Evolutionary conservation across 2,888 invertebrate genomes (phyloP), one percentile per base, ranked within the genome.

Genomic region (Odontocerum albicorne): DNA sequence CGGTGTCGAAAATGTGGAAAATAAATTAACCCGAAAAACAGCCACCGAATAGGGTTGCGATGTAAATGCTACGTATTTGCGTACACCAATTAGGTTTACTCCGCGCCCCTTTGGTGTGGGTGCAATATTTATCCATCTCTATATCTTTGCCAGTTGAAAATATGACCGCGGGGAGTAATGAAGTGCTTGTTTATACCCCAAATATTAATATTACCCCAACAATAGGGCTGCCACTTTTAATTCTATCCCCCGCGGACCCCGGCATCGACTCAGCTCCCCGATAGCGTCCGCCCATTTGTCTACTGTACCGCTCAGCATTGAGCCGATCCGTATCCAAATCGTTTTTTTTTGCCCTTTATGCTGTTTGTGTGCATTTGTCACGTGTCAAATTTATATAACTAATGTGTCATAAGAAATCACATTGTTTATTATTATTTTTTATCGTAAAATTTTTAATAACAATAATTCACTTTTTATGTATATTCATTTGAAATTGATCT

Each of bases 141-240:
- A 51, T 53, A 39, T 49, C 56, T 56, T 53, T 46, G 40, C 49
- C 52, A 56, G 60, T 57, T 58, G 63, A 62, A 63, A 63, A 64
- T 64, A 64, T 64, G 63, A 64, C 64, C 64, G 59, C 59, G 62
- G 64, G 64, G 64, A 64, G 62, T 64, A 64, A 64, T 64, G 64
- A 64, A 63, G 64, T 62, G 62, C 64, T 63, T 64, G 64, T 64
- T 57, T 57, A 61, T 59, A 56, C 60, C 59, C 58, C 57, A 21
- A 57, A 55, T 57, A 60, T 57, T 60, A 60, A 60, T 60, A 60
- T 43, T 38, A 58, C 40, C 54, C 38, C 12, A 38, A 38, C 38
- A 38, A 38, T 38, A 38, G 38, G 38, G 38, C 12, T 38, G 38
- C 38, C 38, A 16, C 38, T 38, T 38, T 38, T 38, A n/a, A 15